Evolutionary conservation across 2,797 vertebrate species (phyloP).

Genomic region (Ara ararauna): DNA sequence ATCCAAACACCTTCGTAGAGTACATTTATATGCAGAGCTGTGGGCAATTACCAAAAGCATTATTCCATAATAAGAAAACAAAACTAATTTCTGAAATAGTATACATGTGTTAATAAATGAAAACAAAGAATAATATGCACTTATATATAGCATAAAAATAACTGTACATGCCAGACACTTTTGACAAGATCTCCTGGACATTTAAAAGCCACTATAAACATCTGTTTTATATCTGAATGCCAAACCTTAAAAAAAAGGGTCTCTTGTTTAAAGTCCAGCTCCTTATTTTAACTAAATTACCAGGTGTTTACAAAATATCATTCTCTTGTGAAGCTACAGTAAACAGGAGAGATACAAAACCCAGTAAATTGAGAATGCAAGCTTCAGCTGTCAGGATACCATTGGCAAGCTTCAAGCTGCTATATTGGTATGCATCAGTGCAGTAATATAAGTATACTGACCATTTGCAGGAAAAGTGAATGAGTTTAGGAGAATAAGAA

Average conservation of each 20-base stretch:
- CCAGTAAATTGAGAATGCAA: not conserved
- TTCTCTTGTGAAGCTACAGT: constrained; percentile 56
- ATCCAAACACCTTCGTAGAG: constrained; percentile 40
- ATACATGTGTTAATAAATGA: not conserved
- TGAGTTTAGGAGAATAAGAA: not conserved
- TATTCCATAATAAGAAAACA: constrained; percentile 43
- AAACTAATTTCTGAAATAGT: constrained; percentile 50
- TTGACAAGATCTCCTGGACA: constrained; percentile 46
- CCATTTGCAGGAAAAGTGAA: not conserved
- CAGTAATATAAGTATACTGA: not conserved
- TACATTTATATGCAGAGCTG: constrained; percentile 29
- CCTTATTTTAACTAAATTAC: constrained; percentile 72
- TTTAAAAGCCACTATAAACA: constrained; percentile 56
- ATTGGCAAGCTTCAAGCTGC: not conserved
- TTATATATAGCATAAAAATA: constrained; percentile 51
- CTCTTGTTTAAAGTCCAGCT: constrained; percentile 65
- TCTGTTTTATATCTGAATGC: constrained; percentile 69
- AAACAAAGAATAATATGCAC: constrained; percentile 46
- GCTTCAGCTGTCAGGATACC: constrained; percentile 7
- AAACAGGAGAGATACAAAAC: constrained; percentile 42
- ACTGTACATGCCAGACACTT: constrained; percentile 59
- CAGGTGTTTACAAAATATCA: constrained; percentile 74
- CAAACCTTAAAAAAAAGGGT: constrained; percentile 52
- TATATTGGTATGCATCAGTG: not conserved
- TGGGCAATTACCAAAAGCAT: constrained; percentile 5